These are phyloP conservation scores for Aythya baeri DNA, from an alignment of 2,113 vertebrate genomes.

Conservation along the genomic window DNA sequence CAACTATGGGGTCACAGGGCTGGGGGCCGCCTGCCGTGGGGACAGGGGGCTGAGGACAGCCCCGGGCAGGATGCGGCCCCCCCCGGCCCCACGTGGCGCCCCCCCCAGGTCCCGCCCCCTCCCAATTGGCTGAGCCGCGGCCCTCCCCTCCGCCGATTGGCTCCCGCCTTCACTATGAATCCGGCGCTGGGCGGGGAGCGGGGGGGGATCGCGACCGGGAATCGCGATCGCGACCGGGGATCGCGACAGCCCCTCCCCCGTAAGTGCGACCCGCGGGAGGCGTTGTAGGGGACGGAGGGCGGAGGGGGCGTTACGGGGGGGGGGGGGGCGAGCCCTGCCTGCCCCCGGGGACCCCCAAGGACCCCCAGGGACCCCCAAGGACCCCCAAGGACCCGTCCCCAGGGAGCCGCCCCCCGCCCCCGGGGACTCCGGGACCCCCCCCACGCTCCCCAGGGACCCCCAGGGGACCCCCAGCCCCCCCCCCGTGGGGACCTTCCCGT, in stretches of 20 bases:
- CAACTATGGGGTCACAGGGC: rapidly evolving
- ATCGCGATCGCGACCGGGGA: neutral
- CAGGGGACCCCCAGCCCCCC: neutral
- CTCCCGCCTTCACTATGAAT: neutral
- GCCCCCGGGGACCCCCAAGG: neutral
- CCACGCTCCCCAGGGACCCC: neutral
- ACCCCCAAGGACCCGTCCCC: neutral
- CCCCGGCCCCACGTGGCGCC: neutral
- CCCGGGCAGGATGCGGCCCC: neutral
- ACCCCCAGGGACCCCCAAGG: neutral
- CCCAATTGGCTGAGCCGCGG: rapidly evolving
- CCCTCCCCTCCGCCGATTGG: neutral
- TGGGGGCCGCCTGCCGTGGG: neutral
- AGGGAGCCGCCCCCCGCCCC: neutral
- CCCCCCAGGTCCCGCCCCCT: neutral
- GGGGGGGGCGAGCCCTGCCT: too few species aligned
- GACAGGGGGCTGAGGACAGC: neutral
- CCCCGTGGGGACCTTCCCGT: too few species aligned
- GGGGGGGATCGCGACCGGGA: neutral
- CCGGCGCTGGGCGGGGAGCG: neutral
- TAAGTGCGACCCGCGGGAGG: neutral
- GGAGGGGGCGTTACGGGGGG: neutral
- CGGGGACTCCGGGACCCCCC: neutral
- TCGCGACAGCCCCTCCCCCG: neutral
- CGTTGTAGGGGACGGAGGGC: neutral